A percentile compares a stretch with the other conserved stretches of the same genome.
Evolutionary conservation across 2,113 vertebrate species (phyloP).

Genomic region (Mustela nigripes): DNA sequence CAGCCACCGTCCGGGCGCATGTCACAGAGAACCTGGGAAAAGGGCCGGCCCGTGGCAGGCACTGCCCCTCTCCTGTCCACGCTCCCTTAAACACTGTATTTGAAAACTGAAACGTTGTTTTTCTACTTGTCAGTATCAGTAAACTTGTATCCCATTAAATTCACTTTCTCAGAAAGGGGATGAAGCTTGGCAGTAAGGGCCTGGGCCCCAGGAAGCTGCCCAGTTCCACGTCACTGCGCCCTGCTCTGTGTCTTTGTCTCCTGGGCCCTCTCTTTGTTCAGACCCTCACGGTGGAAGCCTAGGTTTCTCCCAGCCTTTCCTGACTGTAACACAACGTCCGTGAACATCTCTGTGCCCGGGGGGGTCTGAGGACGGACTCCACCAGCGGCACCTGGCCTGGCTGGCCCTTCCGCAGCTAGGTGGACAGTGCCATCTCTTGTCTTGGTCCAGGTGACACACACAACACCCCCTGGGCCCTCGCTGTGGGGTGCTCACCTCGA

Average conservation of each 20-base stretch:
- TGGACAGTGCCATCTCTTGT: accelerated
- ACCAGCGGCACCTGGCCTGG: neutral
- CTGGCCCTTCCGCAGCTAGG: neutral
- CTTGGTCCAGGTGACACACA: accelerated
- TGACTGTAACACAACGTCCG: neutral
- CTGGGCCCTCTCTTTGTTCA: neutral
- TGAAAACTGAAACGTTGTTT: neutral
- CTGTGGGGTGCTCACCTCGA: neutral
- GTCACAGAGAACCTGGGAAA: neutral
- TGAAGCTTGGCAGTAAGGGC: accelerated
- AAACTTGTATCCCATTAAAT: neutral
- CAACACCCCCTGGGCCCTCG: accelerated
- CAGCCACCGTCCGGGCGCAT: neutral
- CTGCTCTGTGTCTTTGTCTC: accelerated
- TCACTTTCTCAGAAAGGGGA: neutral
- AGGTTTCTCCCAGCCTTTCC: neutral
- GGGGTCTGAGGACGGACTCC: neutral
- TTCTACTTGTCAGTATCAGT: neutral
- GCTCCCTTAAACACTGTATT: neutral
- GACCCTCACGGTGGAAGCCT: accelerated
- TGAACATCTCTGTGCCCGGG: neutral
- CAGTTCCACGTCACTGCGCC: accelerated
- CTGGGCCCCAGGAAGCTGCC: neutral
- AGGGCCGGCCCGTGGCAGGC: neutral
- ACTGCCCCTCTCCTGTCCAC: neutral